These are phyloP conservation scores for Eupithecia vulgata DNA, from an alignment of 2,888 invertebrate genomes.

Conservation along the genomic window DNA sequence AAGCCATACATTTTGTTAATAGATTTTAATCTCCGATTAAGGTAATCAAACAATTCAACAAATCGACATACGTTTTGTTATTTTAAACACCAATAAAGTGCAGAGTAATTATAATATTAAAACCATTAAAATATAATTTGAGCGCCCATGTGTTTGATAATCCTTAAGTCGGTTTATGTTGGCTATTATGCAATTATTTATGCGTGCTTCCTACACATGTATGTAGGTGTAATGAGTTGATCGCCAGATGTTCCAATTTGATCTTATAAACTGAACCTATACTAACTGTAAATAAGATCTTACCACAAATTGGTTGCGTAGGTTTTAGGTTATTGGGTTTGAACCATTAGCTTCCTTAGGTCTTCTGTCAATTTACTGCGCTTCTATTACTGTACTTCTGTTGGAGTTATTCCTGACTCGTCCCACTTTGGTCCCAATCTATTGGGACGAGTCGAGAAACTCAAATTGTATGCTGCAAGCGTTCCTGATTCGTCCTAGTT, in stretches of 20 bases:
- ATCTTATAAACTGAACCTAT: slow-evolving; percentile 13
- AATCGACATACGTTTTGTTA: slow-evolving; percentile 13
- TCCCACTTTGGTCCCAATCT: no score
- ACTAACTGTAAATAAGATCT: background rate
- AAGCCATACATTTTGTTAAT: slow-evolving; percentile 3
- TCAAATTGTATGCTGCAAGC: no score
- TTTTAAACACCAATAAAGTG: slow-evolving; percentile 7
- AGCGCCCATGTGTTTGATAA: slow-evolving; percentile 29
- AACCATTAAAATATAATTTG: slow-evolving; percentile 37
- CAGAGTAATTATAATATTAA: slow-evolving; percentile 7
- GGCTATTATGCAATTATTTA: slow-evolving; percentile 36
- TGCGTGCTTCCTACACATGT: slow-evolving; percentile 38
- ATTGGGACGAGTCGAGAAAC: no score
- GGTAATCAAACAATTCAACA: slow-evolving; percentile 15
- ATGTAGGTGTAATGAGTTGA: slow-evolving; percentile 37
- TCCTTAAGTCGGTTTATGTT: slow-evolving; percentile 28
- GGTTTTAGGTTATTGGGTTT: slow-evolving; percentile 10
- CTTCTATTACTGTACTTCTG: background rate
- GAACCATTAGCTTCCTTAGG: slow-evolving; percentile 3
- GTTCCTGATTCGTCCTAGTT: no score
- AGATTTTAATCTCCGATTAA: slow-evolving; percentile 12
- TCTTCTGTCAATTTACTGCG: background rate
- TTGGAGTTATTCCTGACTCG: no score
- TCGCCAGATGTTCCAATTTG: slow-evolving; percentile 28
- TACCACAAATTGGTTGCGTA: slow-evolving; percentile 9